Conservation (phyloP, 2,797 vertebrate genomes). For the Cichlasoma orientale region DNA sequence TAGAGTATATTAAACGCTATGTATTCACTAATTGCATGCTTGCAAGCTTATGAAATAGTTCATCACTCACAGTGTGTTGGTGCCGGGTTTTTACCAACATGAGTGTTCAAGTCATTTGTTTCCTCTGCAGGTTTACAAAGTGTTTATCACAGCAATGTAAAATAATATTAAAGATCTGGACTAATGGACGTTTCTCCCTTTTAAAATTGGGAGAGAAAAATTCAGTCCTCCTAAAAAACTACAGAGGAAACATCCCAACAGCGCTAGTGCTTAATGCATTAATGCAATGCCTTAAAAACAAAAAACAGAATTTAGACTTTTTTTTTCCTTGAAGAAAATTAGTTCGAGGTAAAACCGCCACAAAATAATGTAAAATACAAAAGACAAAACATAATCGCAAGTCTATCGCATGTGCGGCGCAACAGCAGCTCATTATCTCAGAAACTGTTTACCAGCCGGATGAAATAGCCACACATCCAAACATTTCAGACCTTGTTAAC, state of each 20-base stretch:
- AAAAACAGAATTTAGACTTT: too few species aligned
- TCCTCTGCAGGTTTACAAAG: not conserved
- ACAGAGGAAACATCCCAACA: not conserved
- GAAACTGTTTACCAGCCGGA: not conserved
- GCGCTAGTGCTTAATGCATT: not conserved
- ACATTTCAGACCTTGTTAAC: not conserved
- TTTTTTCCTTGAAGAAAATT: too few species aligned
- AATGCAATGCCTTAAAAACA: too few species aligned
- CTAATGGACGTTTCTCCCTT: too few species aligned
- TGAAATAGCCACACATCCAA: not conserved
- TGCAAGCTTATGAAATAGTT: not conserved
- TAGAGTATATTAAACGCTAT: slow-evolving; percentile 18
- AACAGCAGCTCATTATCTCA: not conserved
- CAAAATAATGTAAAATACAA: not conserved
- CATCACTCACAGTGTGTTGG: not conserved
- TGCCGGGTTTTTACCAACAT: not conserved
- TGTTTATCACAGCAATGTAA: not conserved
- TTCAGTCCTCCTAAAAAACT: too few species aligned
- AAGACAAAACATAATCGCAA: not conserved
- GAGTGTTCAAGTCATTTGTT: not conserved
- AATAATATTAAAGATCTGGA: too few species aligned
- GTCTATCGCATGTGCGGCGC: not conserved
- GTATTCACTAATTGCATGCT: slow-evolving; percentile 47
- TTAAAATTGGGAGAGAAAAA: too few species aligned
- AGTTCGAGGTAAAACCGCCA: too few species aligned